Evolutionary conservation across 2,113 vertebrate genomes (phyloP).

Genomic region (Hiodon alosoides): DNA sequence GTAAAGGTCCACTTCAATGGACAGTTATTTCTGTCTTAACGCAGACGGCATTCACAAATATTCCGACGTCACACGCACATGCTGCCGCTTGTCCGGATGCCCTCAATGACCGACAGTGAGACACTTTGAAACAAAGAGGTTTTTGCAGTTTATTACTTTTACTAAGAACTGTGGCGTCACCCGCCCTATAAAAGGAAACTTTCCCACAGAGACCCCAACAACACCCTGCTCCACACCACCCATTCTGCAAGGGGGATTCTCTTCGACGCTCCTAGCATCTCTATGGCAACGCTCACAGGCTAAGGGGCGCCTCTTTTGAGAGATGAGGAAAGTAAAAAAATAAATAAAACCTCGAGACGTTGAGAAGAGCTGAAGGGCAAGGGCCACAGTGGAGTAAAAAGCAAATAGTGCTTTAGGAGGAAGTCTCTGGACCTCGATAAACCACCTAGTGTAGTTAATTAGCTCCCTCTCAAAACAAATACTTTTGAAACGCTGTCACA

Average conservation of each 20-base stretch:
- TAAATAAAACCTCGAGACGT: too few relatives aligned
- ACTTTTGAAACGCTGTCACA: constrained; percentile 3
- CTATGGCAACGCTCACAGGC: constrained; percentile 58
- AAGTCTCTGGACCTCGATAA: constrained; percentile 25
- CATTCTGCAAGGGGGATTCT: constrained; percentile 58
- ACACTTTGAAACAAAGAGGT: constrained; percentile 56
- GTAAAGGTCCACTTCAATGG: background rate
- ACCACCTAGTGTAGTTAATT: constrained; percentile 19
- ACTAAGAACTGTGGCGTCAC: constrained; percentile 65
- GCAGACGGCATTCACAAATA: background rate
- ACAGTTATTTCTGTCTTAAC: constrained; percentile 8
- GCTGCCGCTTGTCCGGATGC: constrained; percentile 48
- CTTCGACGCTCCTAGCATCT: constrained; percentile 46
- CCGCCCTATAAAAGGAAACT: constrained; percentile 55
- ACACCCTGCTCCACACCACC: constrained; percentile 40
- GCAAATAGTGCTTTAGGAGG: constrained; percentile 23
- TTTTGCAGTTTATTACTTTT: constrained; percentile 63
- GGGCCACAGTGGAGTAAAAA: constrained; percentile 28
- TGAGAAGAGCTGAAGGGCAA: constrained; percentile 1
- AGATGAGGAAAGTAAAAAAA: constrained; percentile 32
- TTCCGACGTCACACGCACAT: constrained; percentile 39
- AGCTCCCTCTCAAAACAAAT: constrained; percentile 17
- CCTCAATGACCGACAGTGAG: constrained; percentile 49
- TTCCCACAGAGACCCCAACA: constrained; percentile 61
- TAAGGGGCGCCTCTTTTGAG: constrained; percentile 48